Evolutionary conservation across 2,113 vertebrate species (phyloP).

Genomic region (Chaetodon trifascialis): DNA sequence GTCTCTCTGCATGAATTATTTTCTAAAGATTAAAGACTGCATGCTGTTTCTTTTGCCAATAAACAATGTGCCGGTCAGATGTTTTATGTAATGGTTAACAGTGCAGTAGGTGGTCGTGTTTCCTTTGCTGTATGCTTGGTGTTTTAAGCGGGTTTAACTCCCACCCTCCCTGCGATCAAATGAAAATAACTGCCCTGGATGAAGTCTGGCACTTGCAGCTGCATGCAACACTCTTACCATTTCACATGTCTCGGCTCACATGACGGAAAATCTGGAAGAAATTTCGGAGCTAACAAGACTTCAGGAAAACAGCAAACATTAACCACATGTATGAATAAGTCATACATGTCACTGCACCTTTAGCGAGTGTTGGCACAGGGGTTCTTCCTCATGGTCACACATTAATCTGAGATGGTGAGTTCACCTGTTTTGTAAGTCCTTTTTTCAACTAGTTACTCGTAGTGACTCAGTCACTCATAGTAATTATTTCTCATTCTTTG

Average conservation of each 20-base stretch:
- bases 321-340: slow-evolving; percentile 20
- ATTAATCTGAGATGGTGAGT: slow-evolving; percentile 23
- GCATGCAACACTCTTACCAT: neutral
- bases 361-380: neutral
- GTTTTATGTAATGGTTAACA: slow-evolving; percentile 60
- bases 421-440: neutral
- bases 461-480: neutral
- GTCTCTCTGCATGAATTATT: neutral
- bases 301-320: slow-evolving; percentile 27
- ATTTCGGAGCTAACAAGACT: neutral
- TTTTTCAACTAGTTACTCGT: neutral
- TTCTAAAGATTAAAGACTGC: slow-evolving; percentile 5
- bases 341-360: neutral
- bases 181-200: neutral
- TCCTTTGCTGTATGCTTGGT: slow-evolving; percentile 19
- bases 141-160: slow-evolving; percentile 16
- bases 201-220: neutral
- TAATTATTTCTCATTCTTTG: neutral
- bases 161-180: neutral
- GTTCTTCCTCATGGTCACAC: slow-evolving; percentile 11
- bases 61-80: slow-evolving; percentile 54
- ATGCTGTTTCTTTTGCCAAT: slow-evolving; percentile 18
- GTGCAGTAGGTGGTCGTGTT: slow-evolving; percentile 29
- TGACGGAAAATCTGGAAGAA: neutral
- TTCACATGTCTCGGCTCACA: neutral